Conservation (phyloP, 1,140 invertebrate species). For the Helicoverpa armigera region DNA sequence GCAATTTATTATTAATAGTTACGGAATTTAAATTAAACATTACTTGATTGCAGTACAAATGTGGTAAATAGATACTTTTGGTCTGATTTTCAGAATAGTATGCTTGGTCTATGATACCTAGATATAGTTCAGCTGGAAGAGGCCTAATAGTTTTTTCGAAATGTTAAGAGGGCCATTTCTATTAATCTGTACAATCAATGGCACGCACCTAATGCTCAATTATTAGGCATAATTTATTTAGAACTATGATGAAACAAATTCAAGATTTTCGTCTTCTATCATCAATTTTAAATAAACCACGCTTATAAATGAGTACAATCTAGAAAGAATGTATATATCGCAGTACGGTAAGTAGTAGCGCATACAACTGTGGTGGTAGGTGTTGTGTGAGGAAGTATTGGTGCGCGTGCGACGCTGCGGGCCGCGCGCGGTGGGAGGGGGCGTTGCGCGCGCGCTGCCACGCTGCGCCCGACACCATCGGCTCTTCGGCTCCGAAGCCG, state of each 20-base stretch:
- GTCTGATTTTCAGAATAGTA: too few species aligned
- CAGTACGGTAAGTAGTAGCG: constrained; percentile 68
- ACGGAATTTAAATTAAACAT: too few species aligned
- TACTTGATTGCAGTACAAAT: too few species aligned
- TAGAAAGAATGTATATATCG: constrained; percentile 75
- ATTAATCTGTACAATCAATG: constrained; percentile 30
- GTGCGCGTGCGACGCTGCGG: constrained; percentile 70
- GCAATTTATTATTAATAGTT: too few species aligned
- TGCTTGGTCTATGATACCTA: too few species aligned
- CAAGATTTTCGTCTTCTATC: background rate
- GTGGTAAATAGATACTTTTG: too few species aligned
- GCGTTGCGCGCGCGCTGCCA: constrained; percentile 76
- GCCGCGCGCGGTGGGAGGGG: constrained; percentile 50
- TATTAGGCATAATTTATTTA: background rate
- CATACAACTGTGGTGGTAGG: constrained; percentile 75
- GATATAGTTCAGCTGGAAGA: background rate
- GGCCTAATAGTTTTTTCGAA: background rate
- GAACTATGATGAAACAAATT: background rate
- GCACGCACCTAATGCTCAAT: constrained; percentile 1
- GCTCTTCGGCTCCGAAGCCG: constrained; percentile 73
- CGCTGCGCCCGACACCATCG: constrained; percentile 80
- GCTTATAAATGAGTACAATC: constrained; percentile 4
- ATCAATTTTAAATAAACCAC: constrained; percentile 7
- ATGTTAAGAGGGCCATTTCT: constrained; percentile 15
- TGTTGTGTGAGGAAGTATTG: constrained; percentile 69